These are phyloP conservation scores for Vireo altiloquus DNA, from an alignment of 2,113 vertebrate genomes.

Conservation along the genomic window DNA sequence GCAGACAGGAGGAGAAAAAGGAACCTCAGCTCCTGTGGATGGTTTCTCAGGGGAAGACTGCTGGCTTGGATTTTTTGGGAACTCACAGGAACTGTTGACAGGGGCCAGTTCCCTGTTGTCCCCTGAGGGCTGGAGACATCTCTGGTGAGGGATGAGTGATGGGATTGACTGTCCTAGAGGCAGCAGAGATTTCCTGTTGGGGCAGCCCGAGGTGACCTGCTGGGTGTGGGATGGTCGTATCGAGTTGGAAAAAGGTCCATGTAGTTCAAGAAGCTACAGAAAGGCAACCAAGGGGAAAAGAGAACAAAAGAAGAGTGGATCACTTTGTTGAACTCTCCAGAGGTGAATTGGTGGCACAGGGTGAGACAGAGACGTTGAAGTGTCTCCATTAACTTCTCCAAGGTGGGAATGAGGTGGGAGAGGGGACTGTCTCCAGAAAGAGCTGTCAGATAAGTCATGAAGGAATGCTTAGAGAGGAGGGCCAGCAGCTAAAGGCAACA, in stretches of 20 bases:
- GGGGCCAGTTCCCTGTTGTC: neutral
- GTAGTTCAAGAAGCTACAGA: neutral
- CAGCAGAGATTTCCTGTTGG: accelerated
- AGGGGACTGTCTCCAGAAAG: neutral
- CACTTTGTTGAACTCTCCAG: neutral
- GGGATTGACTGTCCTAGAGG: neutral
- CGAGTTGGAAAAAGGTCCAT: neutral
- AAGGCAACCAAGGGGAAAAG: neutral
- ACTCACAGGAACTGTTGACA: neutral
- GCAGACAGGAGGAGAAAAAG: neutral
- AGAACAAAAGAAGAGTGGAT: accelerated
- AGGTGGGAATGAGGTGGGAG: neutral
- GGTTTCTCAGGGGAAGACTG: neutral
- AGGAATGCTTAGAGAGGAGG: neutral
- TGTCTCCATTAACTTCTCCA: neutral
- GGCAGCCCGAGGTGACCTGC: neutral
- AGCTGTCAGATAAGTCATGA: neutral
- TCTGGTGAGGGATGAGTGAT: no score
- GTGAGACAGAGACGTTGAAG: neutral
- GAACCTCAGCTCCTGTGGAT: neutral
- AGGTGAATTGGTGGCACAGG: neutral
- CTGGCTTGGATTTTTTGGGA: neutral
- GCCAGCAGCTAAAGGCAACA: neutral
- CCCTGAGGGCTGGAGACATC: neutral
- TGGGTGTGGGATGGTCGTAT: accelerated